Percentiles rank a stretch among this genome's conserved stretches.
Evolutionary conservation across 2,113 vertebrate species (phyloP).

Genomic region (Leucoraja erinaceus): DNA sequence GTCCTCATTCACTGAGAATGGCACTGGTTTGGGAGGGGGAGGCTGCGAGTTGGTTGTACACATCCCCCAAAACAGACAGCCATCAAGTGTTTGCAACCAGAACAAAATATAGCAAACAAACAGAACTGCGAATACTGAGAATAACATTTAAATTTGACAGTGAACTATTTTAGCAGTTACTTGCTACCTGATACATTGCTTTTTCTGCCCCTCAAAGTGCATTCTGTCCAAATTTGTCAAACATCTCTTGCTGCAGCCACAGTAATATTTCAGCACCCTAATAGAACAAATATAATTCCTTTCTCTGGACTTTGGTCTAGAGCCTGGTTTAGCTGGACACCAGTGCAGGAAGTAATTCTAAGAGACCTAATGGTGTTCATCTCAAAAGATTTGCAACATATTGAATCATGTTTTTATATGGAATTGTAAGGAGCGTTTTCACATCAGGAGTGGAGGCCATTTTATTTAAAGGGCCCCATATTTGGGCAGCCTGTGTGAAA

Average conservation of each 20-base stretch:
- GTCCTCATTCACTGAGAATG: background rate
- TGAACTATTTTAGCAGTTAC: background rate
- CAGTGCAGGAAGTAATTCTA: no score
- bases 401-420: background rate
- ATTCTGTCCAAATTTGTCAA: background rate
- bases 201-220: background rate
- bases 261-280: background rate
- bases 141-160: background rate
- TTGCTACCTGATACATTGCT: background rate
- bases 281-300: no score
- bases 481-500: no score
- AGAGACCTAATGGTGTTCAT: background rate
- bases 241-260: background rate
- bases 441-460: background rate
- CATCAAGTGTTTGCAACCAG: background rate
- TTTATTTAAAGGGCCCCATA: background rate
- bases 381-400: background rate
- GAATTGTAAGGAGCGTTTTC: background rate
- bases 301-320: no score
- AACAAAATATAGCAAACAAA: background rate
- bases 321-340: background rate
- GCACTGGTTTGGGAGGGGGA: no score
- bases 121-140: background rate
- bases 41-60: background rate
- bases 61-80: background rate